Evolutionary conservation across 2,113 vertebrate species (phyloP).

Genomic region (Hippoglossus stenolepis): DNA sequence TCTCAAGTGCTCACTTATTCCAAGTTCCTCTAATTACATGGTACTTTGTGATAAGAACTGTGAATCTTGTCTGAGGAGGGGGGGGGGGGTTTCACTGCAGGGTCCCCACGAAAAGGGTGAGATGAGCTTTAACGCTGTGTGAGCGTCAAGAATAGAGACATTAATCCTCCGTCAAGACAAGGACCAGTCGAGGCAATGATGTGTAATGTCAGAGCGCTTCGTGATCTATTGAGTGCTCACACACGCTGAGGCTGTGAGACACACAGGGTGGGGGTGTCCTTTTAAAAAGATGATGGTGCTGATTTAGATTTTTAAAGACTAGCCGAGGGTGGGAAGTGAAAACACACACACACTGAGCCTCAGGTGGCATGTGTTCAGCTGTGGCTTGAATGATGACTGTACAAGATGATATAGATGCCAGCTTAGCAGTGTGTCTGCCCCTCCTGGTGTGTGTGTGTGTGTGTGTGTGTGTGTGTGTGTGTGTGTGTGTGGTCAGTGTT

Average conservation of each 20-base stretch:
- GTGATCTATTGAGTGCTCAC: slow-evolving; percentile 29
- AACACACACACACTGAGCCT: slow-evolving; percentile 33
- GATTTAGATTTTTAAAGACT: slow-evolving; percentile 44
- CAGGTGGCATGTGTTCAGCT: slow-evolving; percentile 42
- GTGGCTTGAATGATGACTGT: slow-evolving; percentile 45
- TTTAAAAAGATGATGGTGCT: slow-evolving; percentile 11
- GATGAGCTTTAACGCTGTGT: slow-evolving; percentile 15
- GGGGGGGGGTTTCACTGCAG: not conserved
- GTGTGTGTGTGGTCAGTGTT: not conserved
- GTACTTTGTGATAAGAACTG: slow-evolving; percentile 8
- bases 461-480: not conserved
- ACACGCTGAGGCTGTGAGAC: slow-evolving; percentile 1
- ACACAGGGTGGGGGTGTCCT: not conserved
- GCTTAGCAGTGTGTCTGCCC: slow-evolving; percentile 12
- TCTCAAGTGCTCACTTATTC: slow-evolving; percentile 12
- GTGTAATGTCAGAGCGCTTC: slow-evolving; percentile 34
- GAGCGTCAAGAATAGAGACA: slow-evolving; percentile 30
- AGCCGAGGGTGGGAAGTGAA: slow-evolving; percentile 33
- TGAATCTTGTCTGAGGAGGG: slow-evolving; percentile 13
- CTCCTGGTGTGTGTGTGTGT: slow-evolving; percentile 10
- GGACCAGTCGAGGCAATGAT: slow-evolving; percentile 47
- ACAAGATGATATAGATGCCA: slow-evolving; percentile 37
- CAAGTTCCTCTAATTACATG: not conserved
- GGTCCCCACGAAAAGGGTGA: slow-evolving; percentile 5
- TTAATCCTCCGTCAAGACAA: slow-evolving; percentile 52